Percentiles rank a stretch among this genome's conserved stretches.
These are phyloP conservation scores for Scopus umbretta DNA, from an alignment of 2,113 vertebrate genomes.

Conservation along the genomic window DNA sequence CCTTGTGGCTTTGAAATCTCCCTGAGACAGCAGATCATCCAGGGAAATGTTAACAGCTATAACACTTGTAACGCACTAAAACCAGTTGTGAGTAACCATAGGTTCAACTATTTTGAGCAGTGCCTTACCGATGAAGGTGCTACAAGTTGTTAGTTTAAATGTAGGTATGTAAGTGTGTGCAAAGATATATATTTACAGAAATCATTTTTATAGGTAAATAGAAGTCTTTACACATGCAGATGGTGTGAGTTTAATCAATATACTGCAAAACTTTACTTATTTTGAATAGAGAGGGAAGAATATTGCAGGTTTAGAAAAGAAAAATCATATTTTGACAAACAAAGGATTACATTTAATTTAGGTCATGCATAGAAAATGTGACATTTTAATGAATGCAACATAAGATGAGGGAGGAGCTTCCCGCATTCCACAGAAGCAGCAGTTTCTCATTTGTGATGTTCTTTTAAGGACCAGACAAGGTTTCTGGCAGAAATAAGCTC, in stretches of 20 bases:
- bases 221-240: not conserved
- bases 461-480: not conserved
- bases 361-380: not conserved
- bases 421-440: not conserved
- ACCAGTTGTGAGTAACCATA: not conserved
- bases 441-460: not conserved
- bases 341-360: not conserved
- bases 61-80: not conserved
- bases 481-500: not conserved
- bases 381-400: not conserved
- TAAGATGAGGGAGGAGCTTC: not conserved
- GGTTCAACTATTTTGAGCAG: not conserved
- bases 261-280: not conserved
- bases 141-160: not conserved
- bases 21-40: not conserved
- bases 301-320: not conserved
- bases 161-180: not conserved
- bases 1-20: conserved; percentile 31
- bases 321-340: not conserved
- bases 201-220: not conserved
- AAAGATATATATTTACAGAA: not conserved
- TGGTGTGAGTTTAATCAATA: not conserved
- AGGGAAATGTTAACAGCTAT: not conserved
- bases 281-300: not conserved
- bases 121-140: not conserved